Conservation (phyloP, 1,140 invertebrate species). For the Dinothrombium tinctorium region DNA sequence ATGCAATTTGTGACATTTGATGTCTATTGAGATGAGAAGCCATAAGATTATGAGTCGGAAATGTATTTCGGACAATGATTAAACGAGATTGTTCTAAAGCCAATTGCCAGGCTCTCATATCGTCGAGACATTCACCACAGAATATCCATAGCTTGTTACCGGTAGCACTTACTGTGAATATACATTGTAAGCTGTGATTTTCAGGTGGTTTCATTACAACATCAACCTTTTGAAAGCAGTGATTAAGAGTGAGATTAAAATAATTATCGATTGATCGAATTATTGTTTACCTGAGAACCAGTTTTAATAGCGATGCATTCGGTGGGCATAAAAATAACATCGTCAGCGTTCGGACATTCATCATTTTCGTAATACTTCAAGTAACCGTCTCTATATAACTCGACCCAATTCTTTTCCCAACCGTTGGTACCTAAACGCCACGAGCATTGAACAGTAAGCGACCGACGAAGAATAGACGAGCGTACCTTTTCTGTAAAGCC, state of each 20-base stretch:
- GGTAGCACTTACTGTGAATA: conserved; percentile 10
- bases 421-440: background rate
- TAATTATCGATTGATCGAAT: background rate
- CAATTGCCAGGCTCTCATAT: conserved; percentile 20
- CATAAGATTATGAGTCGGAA: background rate
- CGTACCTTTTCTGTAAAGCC: conserved; percentile 12
- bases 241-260: background rate
- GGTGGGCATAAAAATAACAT: conserved; percentile 17
- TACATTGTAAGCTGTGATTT: background rate
- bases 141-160: conserved; percentile 16
- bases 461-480: background rate
- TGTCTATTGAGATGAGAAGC: too few species aligned
- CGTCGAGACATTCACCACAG: conserved; percentile 20
- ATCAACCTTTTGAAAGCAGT: background rate
- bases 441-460: background rate
- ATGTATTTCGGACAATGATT: conserved; percentile 4
- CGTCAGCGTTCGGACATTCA: conserved; percentile 18
- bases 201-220: background rate
- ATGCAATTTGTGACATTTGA: too few species aligned
- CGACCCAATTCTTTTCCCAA: conserved; percentile 21
- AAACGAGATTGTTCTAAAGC: conserved; percentile 19
- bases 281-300: conserved; percentile 15
- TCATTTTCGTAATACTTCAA: conserved; percentile 20
- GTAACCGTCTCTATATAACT: conserved; percentile 19
- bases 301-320: conserved; percentile 16